Evolutionary conservation across 2,797 vertebrate species (phyloP), one percentile per base, ranked within the genome.

Genomic region (Lateolabrax maculatus): DNA sequence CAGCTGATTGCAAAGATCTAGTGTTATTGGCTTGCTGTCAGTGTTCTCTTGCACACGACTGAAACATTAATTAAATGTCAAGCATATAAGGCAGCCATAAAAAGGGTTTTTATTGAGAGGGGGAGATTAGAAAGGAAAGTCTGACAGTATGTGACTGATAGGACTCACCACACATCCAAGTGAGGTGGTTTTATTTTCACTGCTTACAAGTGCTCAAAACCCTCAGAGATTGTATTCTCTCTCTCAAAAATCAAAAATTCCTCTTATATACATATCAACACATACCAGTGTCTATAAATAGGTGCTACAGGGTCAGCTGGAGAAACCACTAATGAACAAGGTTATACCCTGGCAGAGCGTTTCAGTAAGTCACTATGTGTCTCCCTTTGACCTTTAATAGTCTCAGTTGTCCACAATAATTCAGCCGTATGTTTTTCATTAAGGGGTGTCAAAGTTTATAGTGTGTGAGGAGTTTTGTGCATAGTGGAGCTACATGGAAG

Each of bases 61-160:
- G 86, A 87, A 87, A 86, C 80, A 81, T 90, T 89, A 90, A 92
- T 91, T 93, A 85, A 86, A 89, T 89, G 87, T 81, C 90, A 91
- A 81, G 77, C 77, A 77, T 83, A 79, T 84, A 87, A 81, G 61
- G 75, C 71, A 58, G 63, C 61, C 56, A 82, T 82, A 81, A 84
- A 85, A 68, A 81, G 69, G 41, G n/a, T 70, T 73, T 75, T 84
- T 77, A 73, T 81, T 68, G 75, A 74, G 49, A 63, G 57, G 58
- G 27, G 56, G 34, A 85, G 79, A 89, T 87, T 85, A 81, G 73
- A 84, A 83, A 69, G 72, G 43, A 73, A 67, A 29, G 68, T 73
- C 56, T 86, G 80, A 85, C 86, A 86, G 43, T 53, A 58, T 84
- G 63, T 88, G 86, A 90, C 77, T 87, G 90, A 89, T 74, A 69